Base-by-base conservation (phyloP, 2,113 vertebrate genomes). In the Jacana jacana region DNA sequence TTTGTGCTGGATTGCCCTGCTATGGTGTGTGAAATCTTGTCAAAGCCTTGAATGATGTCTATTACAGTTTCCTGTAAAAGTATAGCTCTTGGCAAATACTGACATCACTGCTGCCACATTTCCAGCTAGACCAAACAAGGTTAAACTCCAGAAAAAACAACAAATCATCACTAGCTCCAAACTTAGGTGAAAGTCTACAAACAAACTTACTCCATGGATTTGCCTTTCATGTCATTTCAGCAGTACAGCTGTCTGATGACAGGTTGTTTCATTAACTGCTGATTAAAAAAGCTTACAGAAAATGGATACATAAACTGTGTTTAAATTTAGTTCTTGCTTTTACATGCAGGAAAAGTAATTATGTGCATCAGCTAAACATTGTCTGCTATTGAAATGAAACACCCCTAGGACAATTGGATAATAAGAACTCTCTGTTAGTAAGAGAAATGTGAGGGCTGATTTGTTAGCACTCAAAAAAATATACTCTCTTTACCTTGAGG, bases 71-170 rank as follows among this genome's bases (percentile, higher is more conserved):
- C 90, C 88, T 94, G 78, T 94, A 70, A 93, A 91, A 95, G 79
- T 88, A 89, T 79, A 94, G 75, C 90, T 92, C 89, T 93, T 96
- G 90, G 91, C 94, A 95, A 95, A 93, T 89, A 85, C 65, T 95
- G 93, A 92, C 81, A 81, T 97, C 90, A 95, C 44, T 30, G n/a
- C 81, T 88, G 78, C 71, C 64, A 91, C 60, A 66, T 93, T 86
- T 94, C 72, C 61, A 95, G 70, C 78, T 95, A 97, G 94, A 97
- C 96, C 96, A 97, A 97, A 96, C 95, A 97, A 96, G 86, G 81
- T 80, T 81, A 81, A 92, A 72, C 88, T 93, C 83, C 40, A 97
- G 82, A 87, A 96, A 88, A 92, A 95, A 54, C 80, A 96, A 91
- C 88, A 97, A 95, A 95, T 86, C 91, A 66, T 83, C 88, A 70